Evolutionary conservation across 2,888 invertebrate species (phyloP), one percentile per base, ranked within the genome.

Genomic region (Dysmachus trigonus): DNA sequence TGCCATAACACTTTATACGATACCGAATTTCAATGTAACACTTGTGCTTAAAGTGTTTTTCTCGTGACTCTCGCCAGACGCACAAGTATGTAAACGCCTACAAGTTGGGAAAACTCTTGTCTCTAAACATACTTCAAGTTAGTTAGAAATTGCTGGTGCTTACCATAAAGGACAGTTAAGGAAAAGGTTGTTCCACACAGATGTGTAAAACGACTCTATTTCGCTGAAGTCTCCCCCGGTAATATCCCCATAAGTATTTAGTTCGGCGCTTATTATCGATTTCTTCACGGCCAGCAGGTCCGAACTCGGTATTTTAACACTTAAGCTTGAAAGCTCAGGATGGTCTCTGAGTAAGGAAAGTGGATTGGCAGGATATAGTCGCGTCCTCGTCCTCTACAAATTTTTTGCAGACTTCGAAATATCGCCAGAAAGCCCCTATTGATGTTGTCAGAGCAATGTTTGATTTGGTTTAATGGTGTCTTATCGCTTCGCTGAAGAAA

Each of bases 21-120:
- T 83, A 83, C 83, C 83, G 83, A 83, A 83, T 83, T 83, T 83
- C 83, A 83, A 83, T 83, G 83, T 83, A 72, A 83, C 83, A 83
- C 83, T 83, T 83, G 72, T 83, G 72, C 83, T 83, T 83, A 41
- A 83, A 83, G 83, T 83, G 83, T 72, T 72, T 83, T 83, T 41
- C 72, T 83, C 83, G 72, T 83, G 83, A 53, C 83, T 72, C 83
- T 83, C 83, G 72, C 83, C 30, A 38, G 83, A 41, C 83, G 31
- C 83, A 83, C 72, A 83, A 83, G 83, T 71, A 83, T 72, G 83
- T 72, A 83, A 83, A 83, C 83, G 83, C 83, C 83, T 83, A 83
- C 83, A 83, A 83, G 83, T 83, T 83, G 83, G 83, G 83, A 83
- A 83, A 83, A 83, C 83, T 83, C 83, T 83, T 83, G 83, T 83